Evolutionary conservation across 2,888 invertebrate genomes (phyloP).

Genomic region (Drosophila sordidapex): DNA sequence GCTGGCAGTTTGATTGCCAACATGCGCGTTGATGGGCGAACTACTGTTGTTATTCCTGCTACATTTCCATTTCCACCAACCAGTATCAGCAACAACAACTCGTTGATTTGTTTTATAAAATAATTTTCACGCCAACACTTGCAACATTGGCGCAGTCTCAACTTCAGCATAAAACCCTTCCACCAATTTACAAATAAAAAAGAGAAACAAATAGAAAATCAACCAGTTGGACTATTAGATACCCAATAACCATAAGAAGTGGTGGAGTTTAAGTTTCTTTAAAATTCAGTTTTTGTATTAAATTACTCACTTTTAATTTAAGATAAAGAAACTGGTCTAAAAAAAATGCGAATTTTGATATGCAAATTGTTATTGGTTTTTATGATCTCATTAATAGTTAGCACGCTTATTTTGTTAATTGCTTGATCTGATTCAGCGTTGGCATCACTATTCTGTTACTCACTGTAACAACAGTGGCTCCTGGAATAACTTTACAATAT

Average conservation of each 20-base stretch:
- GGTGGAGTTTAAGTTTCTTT: background rate
- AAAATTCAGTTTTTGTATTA: background rate
- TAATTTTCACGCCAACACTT: constrained; percentile 63
- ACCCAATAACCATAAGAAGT: background rate
- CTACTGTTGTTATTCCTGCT: constrained; percentile 24
- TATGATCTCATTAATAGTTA: background rate
- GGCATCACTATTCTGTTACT: background rate
- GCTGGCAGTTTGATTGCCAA: constrained; percentile 69
- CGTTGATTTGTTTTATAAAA: constrained; percentile 68
- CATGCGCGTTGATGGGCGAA: constrained; percentile 62
- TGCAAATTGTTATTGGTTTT: background rate
- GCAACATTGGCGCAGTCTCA: constrained; percentile 16
- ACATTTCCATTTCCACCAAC: constrained; percentile 7
- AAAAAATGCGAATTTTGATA: background rate
- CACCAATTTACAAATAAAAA: constrained; percentile 41
- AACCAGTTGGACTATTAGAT: background rate
- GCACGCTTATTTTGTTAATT: background rate
- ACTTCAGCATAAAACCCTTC: background rate
- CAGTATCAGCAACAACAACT: constrained; percentile 10
- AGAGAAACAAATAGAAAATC: background rate
- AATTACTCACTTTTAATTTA: background rate
- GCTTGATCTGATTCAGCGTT: background rate
- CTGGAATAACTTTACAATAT: background rate
- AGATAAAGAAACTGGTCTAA: background rate
- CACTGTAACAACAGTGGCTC: background rate